Evolutionary conservation across 2,888 invertebrate species (phyloP).

Genomic region (Belgica antarctica): DNA sequence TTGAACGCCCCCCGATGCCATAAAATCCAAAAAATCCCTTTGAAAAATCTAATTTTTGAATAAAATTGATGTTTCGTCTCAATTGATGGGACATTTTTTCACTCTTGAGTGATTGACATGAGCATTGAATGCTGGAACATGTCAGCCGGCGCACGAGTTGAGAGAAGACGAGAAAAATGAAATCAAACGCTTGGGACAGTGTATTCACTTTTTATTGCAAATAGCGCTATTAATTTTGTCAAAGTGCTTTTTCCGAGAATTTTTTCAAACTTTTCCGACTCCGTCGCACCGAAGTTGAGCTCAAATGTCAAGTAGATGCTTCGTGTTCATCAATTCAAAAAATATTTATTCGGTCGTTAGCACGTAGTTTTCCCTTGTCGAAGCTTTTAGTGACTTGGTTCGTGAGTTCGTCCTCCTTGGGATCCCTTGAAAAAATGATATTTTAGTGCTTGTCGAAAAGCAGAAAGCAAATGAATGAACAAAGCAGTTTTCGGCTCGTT

Average conservation of each 20-base stretch:
- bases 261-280: no score
- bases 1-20: no score
- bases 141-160: neutral
- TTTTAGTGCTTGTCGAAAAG: neutral
- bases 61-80: neutral
- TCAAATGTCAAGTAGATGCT: conserved; percentile 31
- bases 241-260: neutral
- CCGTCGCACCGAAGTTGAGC: neutral
- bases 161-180: neutral
- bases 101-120: neutral
- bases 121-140: neutral
- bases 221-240: conserved; percentile 21
- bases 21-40: no score
- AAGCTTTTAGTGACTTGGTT: conserved; percentile 24
- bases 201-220: conserved; percentile 11
- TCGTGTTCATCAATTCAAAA: conserved; percentile 33
- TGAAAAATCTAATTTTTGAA: neutral
- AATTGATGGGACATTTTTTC: conserved; percentile 1
- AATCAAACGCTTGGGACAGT: conserved; percentile 14
- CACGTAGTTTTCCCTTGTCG: conserved; percentile 13
- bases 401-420: conserved; percentile 2
- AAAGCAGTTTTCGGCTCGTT: neutral
- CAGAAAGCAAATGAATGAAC: neutral
- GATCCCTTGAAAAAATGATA: neutral
- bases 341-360: conserved; percentile 31